phyloP scores from a whole-genome alignment of 92 coral and sea anemone species.

The Paragorgia papillata region DNA sequence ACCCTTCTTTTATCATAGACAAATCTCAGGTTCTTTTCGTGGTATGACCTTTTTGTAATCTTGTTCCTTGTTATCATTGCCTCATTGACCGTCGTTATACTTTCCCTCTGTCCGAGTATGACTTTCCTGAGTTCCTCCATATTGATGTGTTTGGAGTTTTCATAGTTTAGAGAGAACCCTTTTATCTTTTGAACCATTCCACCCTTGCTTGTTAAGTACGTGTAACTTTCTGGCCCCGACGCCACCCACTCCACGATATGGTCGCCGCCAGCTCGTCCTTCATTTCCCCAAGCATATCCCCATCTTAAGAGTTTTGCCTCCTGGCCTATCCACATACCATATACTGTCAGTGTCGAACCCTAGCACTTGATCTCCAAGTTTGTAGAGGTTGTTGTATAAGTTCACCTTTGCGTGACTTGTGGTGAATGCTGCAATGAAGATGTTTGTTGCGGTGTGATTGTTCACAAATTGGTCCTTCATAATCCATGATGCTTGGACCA shows the following conservation, averaged over 20 bases:
- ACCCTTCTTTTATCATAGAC: too few relatives aligned
- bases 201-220: background rate
- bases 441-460: background rate
- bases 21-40: too few relatives aligned
- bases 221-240: slow-evolving; percentile 6
- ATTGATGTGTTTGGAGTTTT: background rate
- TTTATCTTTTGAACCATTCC: slow-evolving; percentile 1
- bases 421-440: slow-evolving; percentile 15
- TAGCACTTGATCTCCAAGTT: slow-evolving; percentile 4
- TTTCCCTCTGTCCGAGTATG: background rate
- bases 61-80: too few relatives aligned
- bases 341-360: slow-evolving; percentile 10
- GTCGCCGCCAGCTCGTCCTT: background rate
- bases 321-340: background rate
- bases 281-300: background rate
- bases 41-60: too few relatives aligned
- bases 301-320: background rate
- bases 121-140: background rate
- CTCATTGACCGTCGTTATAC: too few relatives aligned
- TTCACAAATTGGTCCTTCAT: background rate
- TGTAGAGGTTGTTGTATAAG: background rate
- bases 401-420: background rate
- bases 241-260: background rate
- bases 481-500: slow-evolving; percentile 7
- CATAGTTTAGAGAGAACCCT: slow-evolving; percentile 28